Evolutionary conservation across 1,140 invertebrate species (phyloP).

Genomic region (Diploscapter pachys): DNA sequence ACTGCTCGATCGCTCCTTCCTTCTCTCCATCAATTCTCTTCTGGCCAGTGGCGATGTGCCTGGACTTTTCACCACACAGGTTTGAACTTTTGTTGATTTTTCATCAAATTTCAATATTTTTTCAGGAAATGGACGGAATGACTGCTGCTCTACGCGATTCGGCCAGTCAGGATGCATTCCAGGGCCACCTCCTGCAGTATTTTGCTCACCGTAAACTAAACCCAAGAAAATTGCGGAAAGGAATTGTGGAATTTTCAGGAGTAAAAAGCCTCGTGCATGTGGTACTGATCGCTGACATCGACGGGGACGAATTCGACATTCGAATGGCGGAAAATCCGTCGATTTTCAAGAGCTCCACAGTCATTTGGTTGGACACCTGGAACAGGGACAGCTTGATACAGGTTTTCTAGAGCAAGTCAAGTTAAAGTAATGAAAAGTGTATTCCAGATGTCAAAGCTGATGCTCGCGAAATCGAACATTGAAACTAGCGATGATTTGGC

Average conservation of each 20-base stretch:
- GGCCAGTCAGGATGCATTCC: conserved; percentile 70
- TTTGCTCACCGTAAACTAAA: conserved; percentile 69
- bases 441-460: conserved; percentile 44
- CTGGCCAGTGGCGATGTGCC: conserved; percentile 74
- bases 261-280: conserved; percentile 79
- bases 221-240: conserved; percentile 10
- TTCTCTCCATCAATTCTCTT: conserved; percentile 71
- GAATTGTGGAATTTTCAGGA: conserved; percentile 65
- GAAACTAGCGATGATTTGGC: conserved; percentile 18
- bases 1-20: conserved; percentile 68
- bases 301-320: conserved; percentile 68
- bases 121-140: conserved; percentile 72
- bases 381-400: conserved; percentile 61
- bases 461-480: conserved; percentile 28
- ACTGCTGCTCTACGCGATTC: conserved; percentile 70
- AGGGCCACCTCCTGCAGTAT: conserved; percentile 70
- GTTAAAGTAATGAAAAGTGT: conserved; percentile 53
- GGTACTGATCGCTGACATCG: conserved; percentile 76
- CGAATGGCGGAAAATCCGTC: conserved; percentile 76
- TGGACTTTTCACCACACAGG: conserved; percentile 73
- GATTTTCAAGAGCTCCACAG: conserved; percentile 72
- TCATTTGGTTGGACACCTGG: conserved; percentile 73
- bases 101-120: neutral
- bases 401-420: too few species aligned
- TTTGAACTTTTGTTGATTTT: neutral